Percentiles rank a stretch among this genome's conserved stretches.
phyloP scores from a whole-genome alignment of 2,797 vertebrate genomes.

The Anomalospiza imberbis region DNA sequence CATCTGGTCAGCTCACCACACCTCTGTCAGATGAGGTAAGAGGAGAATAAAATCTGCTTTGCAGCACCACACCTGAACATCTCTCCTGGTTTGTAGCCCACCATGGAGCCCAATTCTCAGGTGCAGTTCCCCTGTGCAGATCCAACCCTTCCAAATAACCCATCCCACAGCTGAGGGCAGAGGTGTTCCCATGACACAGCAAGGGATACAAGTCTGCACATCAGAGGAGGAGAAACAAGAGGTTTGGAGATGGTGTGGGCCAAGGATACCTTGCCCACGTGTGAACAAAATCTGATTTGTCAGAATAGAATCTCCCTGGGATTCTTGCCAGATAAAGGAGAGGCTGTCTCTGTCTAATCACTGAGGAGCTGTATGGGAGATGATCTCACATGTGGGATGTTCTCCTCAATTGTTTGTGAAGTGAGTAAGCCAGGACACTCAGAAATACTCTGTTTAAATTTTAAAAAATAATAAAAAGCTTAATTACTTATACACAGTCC shows the following conservation, averaged over 20 bases:
- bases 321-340: neutral
- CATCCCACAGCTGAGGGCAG: neutral
- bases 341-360: neutral
- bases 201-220: neutral
- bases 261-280: neutral
- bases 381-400: neutral
- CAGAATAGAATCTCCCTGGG: neutral
- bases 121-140: neutral
- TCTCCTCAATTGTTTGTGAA: slow-evolving; percentile 1
- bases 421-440: neutral
- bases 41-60: neutral
- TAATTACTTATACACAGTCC: neutral
- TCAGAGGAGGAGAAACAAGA: neutral
- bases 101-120: neutral
- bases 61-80: neutral
- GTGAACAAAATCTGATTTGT: neutral
- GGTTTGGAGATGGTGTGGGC: neutral
- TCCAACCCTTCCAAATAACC: neutral
- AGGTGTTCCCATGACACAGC: fast-evolving
- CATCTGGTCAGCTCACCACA: neutral
- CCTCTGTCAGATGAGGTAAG: neutral
- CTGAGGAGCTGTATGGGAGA: neutral
- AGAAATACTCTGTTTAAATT: neutral
- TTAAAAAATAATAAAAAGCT: neutral
- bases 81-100: neutral